A percentile compares a stretch with the other conserved stretches of the same genome.
Conservation (phyloP, 2,888 invertebrate genomes). For the Apodemia mormo region DNA sequence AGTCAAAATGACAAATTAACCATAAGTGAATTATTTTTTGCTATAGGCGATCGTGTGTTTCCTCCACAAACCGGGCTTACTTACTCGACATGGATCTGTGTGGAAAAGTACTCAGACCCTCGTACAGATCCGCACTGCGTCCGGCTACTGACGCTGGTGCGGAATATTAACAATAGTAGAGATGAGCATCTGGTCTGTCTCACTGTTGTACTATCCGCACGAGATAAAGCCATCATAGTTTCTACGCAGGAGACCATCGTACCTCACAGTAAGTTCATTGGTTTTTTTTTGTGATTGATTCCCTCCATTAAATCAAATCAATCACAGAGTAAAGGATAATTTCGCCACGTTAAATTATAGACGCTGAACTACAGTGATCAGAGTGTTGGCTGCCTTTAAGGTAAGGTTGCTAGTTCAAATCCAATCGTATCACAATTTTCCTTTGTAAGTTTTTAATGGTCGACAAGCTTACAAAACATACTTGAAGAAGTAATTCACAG, state of each 20-base stretch:
- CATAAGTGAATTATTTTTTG: background rate
- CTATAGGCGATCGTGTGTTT: conserved; percentile 93
- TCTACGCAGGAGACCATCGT: conserved; percentile 96
- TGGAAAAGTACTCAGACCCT: conserved; percentile 97
- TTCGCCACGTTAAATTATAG: no score
- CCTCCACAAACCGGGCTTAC: conserved; percentile 97
- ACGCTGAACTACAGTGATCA: no score
- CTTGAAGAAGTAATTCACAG: no score
- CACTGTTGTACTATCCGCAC: conserved; percentile 91
- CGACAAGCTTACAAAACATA: no score
- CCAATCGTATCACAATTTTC: no score
- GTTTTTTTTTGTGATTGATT: no score
- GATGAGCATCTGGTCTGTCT: conserved; percentile 93
- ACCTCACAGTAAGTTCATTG: conserved; percentile 45
- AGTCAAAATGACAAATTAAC: no score
- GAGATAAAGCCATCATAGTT: conserved; percentile 96
- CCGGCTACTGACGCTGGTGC: conserved; percentile 92
- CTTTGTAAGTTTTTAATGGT: no score
- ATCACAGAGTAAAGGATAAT: no score
- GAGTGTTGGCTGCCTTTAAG: no score
- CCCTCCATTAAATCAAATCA: no score
- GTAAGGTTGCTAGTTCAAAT: no score
- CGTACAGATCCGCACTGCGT: conserved; percentile 97
- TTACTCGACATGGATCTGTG: conserved; percentile 98
- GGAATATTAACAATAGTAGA: conserved; percentile 87